These are phyloP conservation scores for Margarornis squamiger DNA, from an alignment of 2,797 vertebrate species.

Conservation along the genomic window DNA sequence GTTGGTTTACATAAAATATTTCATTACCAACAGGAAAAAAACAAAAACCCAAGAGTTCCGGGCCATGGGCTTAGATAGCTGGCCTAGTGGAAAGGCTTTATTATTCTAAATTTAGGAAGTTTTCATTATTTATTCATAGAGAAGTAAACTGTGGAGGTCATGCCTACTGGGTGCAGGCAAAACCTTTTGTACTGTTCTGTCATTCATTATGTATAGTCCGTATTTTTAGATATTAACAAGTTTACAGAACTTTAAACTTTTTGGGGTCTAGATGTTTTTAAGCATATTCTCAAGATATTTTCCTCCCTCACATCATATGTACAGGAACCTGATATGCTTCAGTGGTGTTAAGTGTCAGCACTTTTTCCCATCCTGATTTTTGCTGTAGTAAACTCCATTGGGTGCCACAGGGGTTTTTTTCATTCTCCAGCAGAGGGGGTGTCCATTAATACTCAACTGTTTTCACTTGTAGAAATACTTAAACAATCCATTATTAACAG, in stretches of 20 bases:
- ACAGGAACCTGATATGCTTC: background rate
- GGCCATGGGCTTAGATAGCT: background rate
- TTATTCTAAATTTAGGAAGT: background rate
- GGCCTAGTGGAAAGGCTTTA: background rate
- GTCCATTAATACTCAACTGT: background rate
- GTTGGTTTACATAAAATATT: background rate
- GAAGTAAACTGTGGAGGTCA: background rate
- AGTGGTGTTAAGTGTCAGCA: background rate
- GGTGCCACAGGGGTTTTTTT: rapidly evolving
- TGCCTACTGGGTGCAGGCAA: background rate
- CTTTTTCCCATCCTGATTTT: background rate
- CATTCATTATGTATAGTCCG: background rate
- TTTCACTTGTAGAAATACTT: background rate
- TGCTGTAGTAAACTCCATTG: background rate
- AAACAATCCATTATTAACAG: background rate
- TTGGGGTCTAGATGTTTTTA: rapidly evolving
- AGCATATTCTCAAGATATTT: background rate
- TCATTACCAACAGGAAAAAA: background rate
- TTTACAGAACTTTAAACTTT: background rate
- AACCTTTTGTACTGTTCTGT: background rate
- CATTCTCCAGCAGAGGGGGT: background rate
- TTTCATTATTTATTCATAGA: background rate
- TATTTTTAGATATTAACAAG: background rate
- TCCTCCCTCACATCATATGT: background rate
- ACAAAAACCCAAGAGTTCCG: background rate